phyloP scores from a whole-genome alignment of 2,888 invertebrate species.

The Zygothrica quintamaculata region DNA sequence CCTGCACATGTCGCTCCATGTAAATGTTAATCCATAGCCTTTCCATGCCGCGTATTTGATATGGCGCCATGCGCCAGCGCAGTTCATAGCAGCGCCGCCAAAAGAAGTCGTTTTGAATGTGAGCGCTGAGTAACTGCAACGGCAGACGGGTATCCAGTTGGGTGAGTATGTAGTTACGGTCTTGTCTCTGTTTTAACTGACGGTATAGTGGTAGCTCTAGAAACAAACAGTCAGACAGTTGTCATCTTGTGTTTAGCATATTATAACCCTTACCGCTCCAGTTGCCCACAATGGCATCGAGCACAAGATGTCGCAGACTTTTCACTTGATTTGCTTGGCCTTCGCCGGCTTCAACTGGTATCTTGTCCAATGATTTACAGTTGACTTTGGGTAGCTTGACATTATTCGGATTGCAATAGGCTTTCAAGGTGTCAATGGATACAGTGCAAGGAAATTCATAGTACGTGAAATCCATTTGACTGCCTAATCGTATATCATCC shows the following conservation, averaged over 20 bases:
- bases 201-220: constrained; percentile 81
- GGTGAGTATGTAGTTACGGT: constrained; percentile 83
- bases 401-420: constrained; percentile 76
- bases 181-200: constrained; percentile 77
- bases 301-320: constrained; percentile 80
- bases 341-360: constrained; percentile 50
- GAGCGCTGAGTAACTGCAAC: constrained; percentile 78
- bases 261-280: constrained; percentile 81
- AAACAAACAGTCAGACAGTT: constrained; percentile 21
- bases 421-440: constrained; percentile 82
- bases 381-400: constrained; percentile 67
- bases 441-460: constrained; percentile 82
- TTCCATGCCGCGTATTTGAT: constrained; percentile 47
- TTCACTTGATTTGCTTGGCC: constrained; percentile 75
- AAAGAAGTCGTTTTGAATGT: constrained; percentile 83
- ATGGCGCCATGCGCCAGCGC: constrained; percentile 78
- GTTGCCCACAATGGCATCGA: constrained; percentile 82
- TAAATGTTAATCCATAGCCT: constrained; percentile 83
- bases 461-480: constrained; percentile 77
- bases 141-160: constrained; percentile 82
- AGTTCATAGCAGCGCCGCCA: constrained; percentile 82
- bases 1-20: constrained; percentile 84
- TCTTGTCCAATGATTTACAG: constrained; percentile 59
- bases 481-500: too few species aligned
- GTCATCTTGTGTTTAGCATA: constrained; percentile 5